Evolutionary conservation across 2,797 vertebrate species (phyloP).

Genomic region (Micrastur ruficollis): DNA sequence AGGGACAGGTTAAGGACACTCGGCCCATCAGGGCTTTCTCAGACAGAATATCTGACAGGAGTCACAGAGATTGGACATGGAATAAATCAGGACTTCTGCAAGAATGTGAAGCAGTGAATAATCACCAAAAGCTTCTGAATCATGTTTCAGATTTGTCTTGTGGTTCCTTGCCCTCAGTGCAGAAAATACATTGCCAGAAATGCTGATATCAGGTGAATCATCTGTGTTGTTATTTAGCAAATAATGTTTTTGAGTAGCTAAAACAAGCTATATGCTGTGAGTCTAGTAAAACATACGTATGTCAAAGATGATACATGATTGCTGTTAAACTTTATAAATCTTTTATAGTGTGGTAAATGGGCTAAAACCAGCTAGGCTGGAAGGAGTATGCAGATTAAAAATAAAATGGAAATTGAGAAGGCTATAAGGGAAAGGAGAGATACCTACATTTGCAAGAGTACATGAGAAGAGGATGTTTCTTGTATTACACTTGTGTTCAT

Average conservation of each 20-base stretch:
- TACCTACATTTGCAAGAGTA: background rate
- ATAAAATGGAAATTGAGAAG: slow-evolving; percentile 9
- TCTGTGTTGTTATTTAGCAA: background rate
- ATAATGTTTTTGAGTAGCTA: slow-evolving; percentile 10
- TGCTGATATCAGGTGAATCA: background rate
- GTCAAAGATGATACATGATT: background rate
- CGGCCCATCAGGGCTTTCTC: background rate
- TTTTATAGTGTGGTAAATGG: slow-evolving; percentile 22
- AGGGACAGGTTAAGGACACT: background rate
- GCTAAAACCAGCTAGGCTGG: slow-evolving; percentile 21
- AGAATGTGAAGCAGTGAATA: background rate
- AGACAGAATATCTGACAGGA: background rate
- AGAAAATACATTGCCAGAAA: background rate
- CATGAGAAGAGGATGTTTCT: background rate
- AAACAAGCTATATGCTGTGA: background rate
- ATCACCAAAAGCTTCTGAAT: background rate
- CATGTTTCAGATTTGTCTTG: background rate
- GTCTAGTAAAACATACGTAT: slow-evolving; percentile 10
- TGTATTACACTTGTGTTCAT: background rate
- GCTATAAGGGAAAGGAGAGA: background rate
- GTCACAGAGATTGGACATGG: background rate
- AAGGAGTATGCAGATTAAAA: slow-evolving; percentile 37
- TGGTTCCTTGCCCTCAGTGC: background rate
- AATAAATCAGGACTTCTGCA: background rate
- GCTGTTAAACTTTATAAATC: slow-evolving; percentile 51